These are phyloP conservation scores for Gymnosoma rotundatum DNA, from an alignment of 2,888 invertebrate genomes.

Conservation along the genomic window DNA sequence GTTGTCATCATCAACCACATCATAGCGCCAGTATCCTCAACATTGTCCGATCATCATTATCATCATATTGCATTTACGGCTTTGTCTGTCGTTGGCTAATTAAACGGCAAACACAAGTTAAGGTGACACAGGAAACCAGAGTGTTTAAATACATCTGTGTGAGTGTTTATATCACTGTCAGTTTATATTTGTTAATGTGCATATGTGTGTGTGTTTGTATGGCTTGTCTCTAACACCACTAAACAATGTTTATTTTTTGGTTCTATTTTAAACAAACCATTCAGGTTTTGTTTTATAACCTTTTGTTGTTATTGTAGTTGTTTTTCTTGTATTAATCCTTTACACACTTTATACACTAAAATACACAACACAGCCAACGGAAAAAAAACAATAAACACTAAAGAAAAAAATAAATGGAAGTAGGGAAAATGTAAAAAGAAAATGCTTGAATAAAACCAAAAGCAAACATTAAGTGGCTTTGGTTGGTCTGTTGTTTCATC, in stretches of 20 bases:
- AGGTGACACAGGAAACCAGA: slow-evolving; percentile 67
- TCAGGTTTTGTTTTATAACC: slow-evolving; percentile 37
- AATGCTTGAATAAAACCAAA: slow-evolving; percentile 33
- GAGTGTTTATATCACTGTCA: slow-evolving; percentile 11
- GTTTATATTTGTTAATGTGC: background rate
- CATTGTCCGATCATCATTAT: slow-evolving; percentile 20
- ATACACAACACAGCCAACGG: slow-evolving; percentile 8
- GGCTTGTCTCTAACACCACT: slow-evolving; percentile 59
- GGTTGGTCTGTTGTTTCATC: slow-evolving; percentile 52
- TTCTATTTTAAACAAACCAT: slow-evolving; percentile 39
- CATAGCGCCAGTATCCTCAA: slow-evolving; percentile 12
- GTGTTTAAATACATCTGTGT: slow-evolving; percentile 23
- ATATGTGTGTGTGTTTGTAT: slow-evolving; percentile 7
- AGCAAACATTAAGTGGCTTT: slow-evolving; percentile 60
- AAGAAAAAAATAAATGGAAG: background rate
- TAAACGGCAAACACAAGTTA: slow-evolving; percentile 69
- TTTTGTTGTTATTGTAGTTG: slow-evolving; percentile 20
- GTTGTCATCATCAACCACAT: slow-evolving; percentile 28
- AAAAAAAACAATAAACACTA: background rate
- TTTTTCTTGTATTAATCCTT: slow-evolving; percentile 33
- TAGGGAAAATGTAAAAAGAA: background rate
- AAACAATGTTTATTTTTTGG: slow-evolving; percentile 59
- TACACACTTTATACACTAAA: slow-evolving; percentile 23
- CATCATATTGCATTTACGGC: slow-evolving; percentile 62
- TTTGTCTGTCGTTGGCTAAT: slow-evolving; percentile 67